phyloP scores from a whole-genome alignment of 2,113 vertebrate species.

The Mus pahari region DNA sequence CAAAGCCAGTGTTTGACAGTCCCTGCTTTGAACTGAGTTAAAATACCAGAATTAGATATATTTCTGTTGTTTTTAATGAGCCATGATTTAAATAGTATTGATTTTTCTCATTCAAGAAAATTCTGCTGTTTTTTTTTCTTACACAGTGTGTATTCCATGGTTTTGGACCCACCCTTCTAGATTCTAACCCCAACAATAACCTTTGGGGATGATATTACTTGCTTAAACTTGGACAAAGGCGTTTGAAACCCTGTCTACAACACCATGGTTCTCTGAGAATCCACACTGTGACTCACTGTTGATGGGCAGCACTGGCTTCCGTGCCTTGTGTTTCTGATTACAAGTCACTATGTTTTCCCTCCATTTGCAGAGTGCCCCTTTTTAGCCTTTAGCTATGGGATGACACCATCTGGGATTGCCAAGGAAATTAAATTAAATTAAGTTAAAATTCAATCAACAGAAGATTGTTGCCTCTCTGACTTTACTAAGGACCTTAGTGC shows the following conservation, averaged over 20 bases:
- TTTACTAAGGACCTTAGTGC: constrained; percentile 74
- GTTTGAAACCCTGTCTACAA: neutral
- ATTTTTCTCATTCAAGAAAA: constrained; percentile 22
- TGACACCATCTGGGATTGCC: constrained; percentile 89
- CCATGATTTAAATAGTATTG: neutral
- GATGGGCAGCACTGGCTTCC: constrained; percentile 76
- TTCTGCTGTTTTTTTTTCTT: neutral
- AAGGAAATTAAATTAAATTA: constrained; percentile 89
- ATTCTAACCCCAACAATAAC: neutral
- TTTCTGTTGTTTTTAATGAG: constrained; percentile 29
- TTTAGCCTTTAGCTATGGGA: constrained; percentile 85
- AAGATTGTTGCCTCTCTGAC: constrained; percentile 84
- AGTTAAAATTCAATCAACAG: constrained; percentile 87
- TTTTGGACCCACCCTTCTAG: neutral
- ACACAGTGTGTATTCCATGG: neutral
- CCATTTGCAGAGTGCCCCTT: constrained; percentile 83
- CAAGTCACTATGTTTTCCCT: constrained; percentile 84
- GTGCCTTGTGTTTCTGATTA: constrained; percentile 81
- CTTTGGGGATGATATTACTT: neutral
- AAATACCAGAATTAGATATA: neutral
- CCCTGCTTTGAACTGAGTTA: neutral
- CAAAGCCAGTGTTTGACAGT: neutral
- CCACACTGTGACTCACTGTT: constrained; percentile 11
- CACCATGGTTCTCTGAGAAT: neutral
- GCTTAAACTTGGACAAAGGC: constrained; percentile 6